Percentiles rank a stretch among this genome's conserved stretches.
These are phyloP conservation scores for Eolophus roseicapilla DNA, from an alignment of 2,113 vertebrate species.

Conservation along the genomic window DNA sequence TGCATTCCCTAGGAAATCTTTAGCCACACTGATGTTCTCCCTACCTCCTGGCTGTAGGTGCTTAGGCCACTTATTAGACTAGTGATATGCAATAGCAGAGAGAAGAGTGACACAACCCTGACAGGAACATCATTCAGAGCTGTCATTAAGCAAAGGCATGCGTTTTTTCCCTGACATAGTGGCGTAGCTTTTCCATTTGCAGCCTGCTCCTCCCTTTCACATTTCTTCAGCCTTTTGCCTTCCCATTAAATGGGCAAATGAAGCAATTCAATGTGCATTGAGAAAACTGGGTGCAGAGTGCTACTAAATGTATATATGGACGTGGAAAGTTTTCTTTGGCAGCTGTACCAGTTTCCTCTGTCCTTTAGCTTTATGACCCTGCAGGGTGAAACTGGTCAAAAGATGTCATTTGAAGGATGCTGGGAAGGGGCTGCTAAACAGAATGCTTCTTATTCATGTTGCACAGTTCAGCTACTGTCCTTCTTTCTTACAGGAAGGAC, in stretches of 20 bases:
- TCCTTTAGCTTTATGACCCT: conserved; percentile 17
- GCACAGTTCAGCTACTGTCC: conserved; percentile 45
- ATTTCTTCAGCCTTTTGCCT: not conserved
- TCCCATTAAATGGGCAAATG: not conserved
- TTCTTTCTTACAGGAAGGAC: conserved; percentile 23
- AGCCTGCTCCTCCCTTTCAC: not conserved
- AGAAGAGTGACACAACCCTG: not conserved
- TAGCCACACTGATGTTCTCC: not conserved
- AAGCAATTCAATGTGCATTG: not conserved
- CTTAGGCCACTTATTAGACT: not conserved
- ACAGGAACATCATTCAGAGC: not conserved
- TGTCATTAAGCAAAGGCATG: not conserved
- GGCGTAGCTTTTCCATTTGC: not conserved
- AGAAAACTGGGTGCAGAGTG: not conserved
- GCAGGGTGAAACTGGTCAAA: not conserved
- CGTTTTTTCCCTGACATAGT: not conserved
- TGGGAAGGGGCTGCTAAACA: conserved; percentile 4
- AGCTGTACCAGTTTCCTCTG: not conserved
- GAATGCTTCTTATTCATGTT: conserved; percentile 30
- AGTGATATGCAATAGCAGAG: not conserved
- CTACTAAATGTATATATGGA: not conserved
- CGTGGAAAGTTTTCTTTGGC: not conserved
- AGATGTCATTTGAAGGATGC: conserved; percentile 12
- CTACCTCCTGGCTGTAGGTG: not conserved
- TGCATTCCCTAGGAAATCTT: not conserved